Evolutionary conservation across 2,888 invertebrate species (phyloP).

Genomic region (Crocallis elinguaria): DNA sequence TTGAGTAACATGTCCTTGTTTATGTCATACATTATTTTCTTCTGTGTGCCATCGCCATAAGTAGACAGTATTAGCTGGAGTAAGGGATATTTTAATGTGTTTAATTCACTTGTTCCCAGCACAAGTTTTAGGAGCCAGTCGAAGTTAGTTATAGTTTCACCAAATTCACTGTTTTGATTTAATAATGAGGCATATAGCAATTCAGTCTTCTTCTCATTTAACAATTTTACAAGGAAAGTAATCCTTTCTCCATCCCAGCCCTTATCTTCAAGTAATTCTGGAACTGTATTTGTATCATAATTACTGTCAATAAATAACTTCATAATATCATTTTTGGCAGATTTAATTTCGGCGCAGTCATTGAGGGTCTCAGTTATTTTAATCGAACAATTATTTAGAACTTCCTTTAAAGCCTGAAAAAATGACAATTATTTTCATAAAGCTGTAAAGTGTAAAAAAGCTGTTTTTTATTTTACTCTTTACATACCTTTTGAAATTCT

Average conservation of each 20-base stretch:
- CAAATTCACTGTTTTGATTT: slow-evolving; percentile 53
- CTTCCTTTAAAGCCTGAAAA: slow-evolving; percentile 50
- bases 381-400: slow-evolving; percentile 46
- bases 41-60: slow-evolving; percentile 42
- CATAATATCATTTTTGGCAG: slow-evolving; percentile 52
- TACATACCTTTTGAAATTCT: slow-evolving; percentile 17
- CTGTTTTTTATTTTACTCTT: too few relatives aligned
- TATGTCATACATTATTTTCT: slow-evolving; percentile 56
- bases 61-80: slow-evolving; percentile 59
- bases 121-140: slow-evolving; percentile 66
- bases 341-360: slow-evolving; percentile 1
- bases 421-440: background rate
- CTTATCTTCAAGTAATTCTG: slow-evolving; percentile 39
- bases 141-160: slow-evolving; percentile 56
- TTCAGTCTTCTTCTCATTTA: slow-evolving; percentile 50
- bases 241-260: slow-evolving; percentile 48
- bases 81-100: slow-evolving; percentile 60
- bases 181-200: slow-evolving; percentile 52
- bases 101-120: slow-evolving; percentile 65
- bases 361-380: background rate
- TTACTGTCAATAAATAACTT: slow-evolving; percentile 46
- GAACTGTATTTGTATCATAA: slow-evolving; percentile 47
- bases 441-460: too few relatives aligned
- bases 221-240: slow-evolving; percentile 37
- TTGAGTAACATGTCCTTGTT: slow-evolving; percentile 58